Conservation (phyloP, 2,888 invertebrate genomes). For the Serripes groenlandicus region DNA sequence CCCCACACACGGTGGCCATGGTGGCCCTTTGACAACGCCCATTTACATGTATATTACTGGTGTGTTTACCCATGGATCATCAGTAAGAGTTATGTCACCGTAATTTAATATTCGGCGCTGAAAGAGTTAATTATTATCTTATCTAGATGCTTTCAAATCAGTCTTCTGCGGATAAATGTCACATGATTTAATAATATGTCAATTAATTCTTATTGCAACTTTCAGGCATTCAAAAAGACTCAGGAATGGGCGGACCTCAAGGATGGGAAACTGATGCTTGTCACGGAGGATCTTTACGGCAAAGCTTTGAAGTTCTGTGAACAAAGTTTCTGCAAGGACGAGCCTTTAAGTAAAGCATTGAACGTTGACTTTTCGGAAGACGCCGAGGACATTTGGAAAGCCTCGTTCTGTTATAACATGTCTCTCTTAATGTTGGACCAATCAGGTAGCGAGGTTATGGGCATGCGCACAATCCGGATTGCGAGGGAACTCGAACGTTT, state of each 20-base stretch:
- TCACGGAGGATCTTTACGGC: slow-evolving; percentile 35
- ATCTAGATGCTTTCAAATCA: too few relatives aligned
- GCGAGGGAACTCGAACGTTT: slow-evolving; percentile 5
- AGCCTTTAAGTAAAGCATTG: slow-evolving; percentile 26
- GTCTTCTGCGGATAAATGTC: too few relatives aligned
- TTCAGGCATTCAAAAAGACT: slow-evolving; percentile 40
- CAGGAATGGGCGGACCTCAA: slow-evolving; percentile 1
- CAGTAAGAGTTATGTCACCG: too few relatives aligned
- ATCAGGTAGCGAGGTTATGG: slow-evolving; percentile 32
- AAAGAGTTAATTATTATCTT: too few relatives aligned
- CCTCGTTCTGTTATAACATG: slow-evolving; percentile 16
- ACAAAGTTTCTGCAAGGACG: slow-evolving; percentile 25
- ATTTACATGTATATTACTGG: too few relatives aligned
- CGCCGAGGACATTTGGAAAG: slow-evolving; percentile 15
- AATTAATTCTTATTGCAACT: too few relatives aligned
- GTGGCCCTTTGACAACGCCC: too few relatives aligned
- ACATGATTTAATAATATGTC: too few relatives aligned
- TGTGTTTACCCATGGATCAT: too few relatives aligned
- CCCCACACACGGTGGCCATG: too few relatives aligned
- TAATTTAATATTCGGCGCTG: too few relatives aligned
- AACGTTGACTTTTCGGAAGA: slow-evolving; percentile 25
- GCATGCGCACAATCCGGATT: slow-evolving; percentile 17
- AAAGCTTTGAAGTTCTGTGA: slow-evolving; percentile 17
- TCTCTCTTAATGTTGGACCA: slow-evolving; percentile 40
- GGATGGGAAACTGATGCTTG: slow-evolving; percentile 15